Evolutionary conservation across 2,888 invertebrate species (phyloP).

Genomic region (Amblyjoppa fuscipennis): DNA sequence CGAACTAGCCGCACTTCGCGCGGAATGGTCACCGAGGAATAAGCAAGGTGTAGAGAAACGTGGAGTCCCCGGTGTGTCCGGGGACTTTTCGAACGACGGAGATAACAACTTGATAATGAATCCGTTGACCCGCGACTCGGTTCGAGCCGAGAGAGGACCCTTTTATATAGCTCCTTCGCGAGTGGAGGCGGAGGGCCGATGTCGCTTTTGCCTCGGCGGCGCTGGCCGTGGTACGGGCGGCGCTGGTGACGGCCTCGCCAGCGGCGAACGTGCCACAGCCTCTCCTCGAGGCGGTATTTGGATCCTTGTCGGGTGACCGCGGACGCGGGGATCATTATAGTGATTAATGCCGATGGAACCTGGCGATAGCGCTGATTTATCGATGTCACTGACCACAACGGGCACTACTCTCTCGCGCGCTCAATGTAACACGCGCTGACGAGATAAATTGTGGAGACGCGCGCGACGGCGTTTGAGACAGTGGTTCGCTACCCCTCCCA

Average conservation of each 20-base stretch:
- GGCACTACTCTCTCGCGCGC: slow-evolving; percentile 36
- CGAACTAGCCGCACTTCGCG: slow-evolving; percentile 44
- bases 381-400: slow-evolving; percentile 81
- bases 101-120: slow-evolving; percentile 81
- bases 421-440: slow-evolving; percentile 24
- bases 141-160: background rate
- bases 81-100: slow-evolving; percentile 75
- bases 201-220: slow-evolving; percentile 21
- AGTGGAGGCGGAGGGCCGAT: slow-evolving; percentile 25
- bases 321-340: slow-evolving; percentile 83
- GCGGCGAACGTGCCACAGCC: slow-evolving; percentile 61
- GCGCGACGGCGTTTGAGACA: slow-evolving; percentile 14
- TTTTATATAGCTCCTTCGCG: slow-evolving; percentile 9
- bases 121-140: slow-evolving; percentile 75
- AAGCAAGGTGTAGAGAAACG: slow-evolving; percentile 34
- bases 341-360: slow-evolving; percentile 84
- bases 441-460: slow-evolving; percentile 51
- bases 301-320: slow-evolving; percentile 78
- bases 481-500: slow-evolving; percentile 15
- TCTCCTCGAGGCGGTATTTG: slow-evolving; percentile 75
- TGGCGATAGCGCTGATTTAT: slow-evolving; percentile 84
- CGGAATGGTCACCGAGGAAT: background rate
- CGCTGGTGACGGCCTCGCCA: slow-evolving; percentile 42
- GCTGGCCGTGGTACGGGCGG: slow-evolving; percentile 35
- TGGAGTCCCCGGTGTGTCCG: slow-evolving; percentile 66